phyloP scores from a whole-genome alignment of 1,140 invertebrate genomes.

The Drosophila miranda region DNA sequence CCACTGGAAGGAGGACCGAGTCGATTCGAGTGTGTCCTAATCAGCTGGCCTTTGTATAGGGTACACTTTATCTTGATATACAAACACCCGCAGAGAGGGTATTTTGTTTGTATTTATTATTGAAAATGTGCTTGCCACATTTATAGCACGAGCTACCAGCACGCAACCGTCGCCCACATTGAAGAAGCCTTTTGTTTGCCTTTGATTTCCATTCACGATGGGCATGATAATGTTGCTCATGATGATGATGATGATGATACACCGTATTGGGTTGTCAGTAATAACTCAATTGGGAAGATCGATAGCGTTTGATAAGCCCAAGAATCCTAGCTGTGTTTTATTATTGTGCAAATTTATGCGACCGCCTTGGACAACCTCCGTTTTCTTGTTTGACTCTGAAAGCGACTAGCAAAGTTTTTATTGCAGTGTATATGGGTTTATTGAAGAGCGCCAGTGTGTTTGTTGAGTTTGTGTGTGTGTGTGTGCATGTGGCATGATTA shows the following conservation, averaged over 20 bases:
- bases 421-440: constrained; percentile 26
- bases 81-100: constrained; percentile 9
- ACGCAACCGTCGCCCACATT: constrained; percentile 59
- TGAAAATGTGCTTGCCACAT: constrained; percentile 45
- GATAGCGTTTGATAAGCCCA: constrained; percentile 55
- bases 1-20: not conserved
- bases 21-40: constrained; percentile 56
- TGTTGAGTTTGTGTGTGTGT: not conserved
- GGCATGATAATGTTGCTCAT: constrained; percentile 16
- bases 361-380: not conserved
- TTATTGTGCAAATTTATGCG: constrained; percentile 48
- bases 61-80: constrained; percentile 12
- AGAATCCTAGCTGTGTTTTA: constrained; percentile 14
- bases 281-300: constrained; percentile 73
- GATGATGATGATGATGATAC: constrained; percentile 34
- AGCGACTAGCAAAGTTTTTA: constrained; percentile 41
- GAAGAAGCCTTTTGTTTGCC: constrained; percentile 55
- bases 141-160: constrained; percentile 39
- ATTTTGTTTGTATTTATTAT: constrained; percentile 41
- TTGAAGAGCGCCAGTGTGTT: constrained; percentile 1
- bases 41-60: constrained; percentile 38
- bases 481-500: constrained; percentile 25
- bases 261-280: constrained; percentile 70
- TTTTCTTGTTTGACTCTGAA: constrained; percentile 7
- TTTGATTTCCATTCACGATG: constrained; percentile 61